A percentile compares a stretch with the other conserved stretches of the same genome.
phyloP scores from a whole-genome alignment of 2,888 invertebrate species.

The Drosophila nr. perissopoda region DNA sequence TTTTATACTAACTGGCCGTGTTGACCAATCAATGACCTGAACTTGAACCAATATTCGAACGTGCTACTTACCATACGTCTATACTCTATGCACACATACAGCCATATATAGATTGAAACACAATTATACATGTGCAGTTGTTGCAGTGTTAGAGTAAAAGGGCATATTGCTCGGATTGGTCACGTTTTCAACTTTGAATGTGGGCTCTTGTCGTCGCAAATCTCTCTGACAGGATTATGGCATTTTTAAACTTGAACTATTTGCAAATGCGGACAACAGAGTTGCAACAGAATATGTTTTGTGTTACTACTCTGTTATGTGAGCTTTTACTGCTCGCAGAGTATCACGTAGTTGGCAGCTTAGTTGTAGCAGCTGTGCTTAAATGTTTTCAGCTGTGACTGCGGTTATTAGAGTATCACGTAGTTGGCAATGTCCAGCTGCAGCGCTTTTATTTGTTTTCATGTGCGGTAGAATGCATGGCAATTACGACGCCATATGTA shows the following conservation, averaged over 20 bases:
- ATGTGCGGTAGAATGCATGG: neutral
- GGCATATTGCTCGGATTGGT: neutral
- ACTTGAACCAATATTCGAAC: slow-evolving; percentile 40
- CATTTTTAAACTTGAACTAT: neutral
- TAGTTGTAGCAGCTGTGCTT: neutral
- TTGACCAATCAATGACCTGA: slow-evolving; percentile 24
- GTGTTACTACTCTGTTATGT: neutral
- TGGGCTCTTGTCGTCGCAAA: neutral
- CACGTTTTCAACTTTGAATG: neutral
- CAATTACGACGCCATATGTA: neutral
- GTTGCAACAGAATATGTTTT: neutral
- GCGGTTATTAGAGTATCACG: neutral
- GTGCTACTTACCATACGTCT: neutral
- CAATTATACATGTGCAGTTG: neutral
- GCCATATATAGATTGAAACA: neutral
- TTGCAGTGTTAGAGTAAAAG: neutral
- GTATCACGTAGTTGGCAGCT: neutral
- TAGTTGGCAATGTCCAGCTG: neutral
- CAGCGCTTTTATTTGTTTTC: neutral
- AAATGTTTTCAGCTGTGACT: neutral
- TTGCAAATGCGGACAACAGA: neutral
- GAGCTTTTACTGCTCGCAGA: neutral
- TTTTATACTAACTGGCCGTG: slow-evolving; percentile 11
- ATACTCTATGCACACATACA: neutral
- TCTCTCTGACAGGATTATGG: neutral